phyloP scores from a whole-genome alignment of 2,797 vertebrate genomes.

The Liasis olivaceus region DNA sequence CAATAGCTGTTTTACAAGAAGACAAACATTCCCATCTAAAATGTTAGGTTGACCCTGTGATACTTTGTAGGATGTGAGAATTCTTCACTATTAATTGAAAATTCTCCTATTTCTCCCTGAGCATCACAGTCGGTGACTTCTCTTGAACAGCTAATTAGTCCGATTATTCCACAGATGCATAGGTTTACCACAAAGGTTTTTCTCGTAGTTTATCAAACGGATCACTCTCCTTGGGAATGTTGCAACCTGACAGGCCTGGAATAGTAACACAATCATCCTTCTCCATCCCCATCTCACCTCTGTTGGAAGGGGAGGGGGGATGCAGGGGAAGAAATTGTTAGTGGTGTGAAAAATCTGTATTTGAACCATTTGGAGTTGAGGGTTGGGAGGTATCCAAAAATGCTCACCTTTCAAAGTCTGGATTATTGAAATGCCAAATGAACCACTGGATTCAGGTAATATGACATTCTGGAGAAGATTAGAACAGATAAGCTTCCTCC shows the following conservation, averaged over 20 bases:
- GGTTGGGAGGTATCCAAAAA: not conserved
- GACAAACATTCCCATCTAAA: not conserved
- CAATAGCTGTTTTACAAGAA: not conserved
- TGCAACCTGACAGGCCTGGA: constrained; percentile 84
- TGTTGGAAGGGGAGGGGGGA: constrained; percentile 29
- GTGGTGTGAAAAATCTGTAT: constrained; percentile 27
- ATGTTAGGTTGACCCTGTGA: constrained; percentile 50
- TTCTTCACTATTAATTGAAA: constrained; percentile 75
- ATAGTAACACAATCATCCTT: constrained; percentile 72
- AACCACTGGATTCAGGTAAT: not conserved
- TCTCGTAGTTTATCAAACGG: constrained; percentile 89
- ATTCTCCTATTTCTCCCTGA: constrained; percentile 51
- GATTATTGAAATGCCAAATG: not conserved
- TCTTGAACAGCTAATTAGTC: constrained; percentile 93
- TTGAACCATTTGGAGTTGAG: constrained; percentile 19
- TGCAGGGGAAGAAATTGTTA: not conserved
- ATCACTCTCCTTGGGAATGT: constrained; percentile 86
- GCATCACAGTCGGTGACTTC: constrained; percentile 77
- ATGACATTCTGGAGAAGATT: not conserved
- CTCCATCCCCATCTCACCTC: constrained; percentile 20
- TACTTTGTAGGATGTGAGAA: constrained; percentile 67
- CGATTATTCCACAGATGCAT: constrained; percentile 95
- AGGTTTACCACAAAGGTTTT: constrained; percentile 82
- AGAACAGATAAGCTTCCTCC: not conserved
- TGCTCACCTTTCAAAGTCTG: constrained; percentile 36